Base-by-base conservation (phyloP, 2,113 vertebrate genomes). In the Ornithorhynchus anatinus region DNA sequence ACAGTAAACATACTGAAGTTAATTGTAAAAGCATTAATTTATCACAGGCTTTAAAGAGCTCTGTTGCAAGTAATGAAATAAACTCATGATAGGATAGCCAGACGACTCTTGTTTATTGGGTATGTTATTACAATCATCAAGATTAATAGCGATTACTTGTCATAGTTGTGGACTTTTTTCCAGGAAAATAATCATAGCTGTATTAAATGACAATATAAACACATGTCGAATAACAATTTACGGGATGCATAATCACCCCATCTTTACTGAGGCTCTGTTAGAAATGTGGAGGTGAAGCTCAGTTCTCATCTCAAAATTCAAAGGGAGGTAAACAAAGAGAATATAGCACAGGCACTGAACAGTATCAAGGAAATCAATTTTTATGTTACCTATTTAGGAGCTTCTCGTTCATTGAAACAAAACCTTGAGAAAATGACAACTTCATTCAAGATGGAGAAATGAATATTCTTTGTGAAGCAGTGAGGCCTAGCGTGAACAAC, bases 61-160 rank as follows among this genome's bases (percentile, higher is more conserved):
- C 29, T 81, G 79, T 84, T 76, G 69, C 85, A 78, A 85, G 77
- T 79, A 88, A 88, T 81, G 80, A 89, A 90, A 88, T 86, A 81
- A 85, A 72, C 69, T 84, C 35, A 7, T 58, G 77, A 89, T 20
- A 83, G 64, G 53, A 32, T 50, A 81, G 72, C 53, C 80, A 85
- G 66, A 74, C 73, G 75, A 45, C 67, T 88, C 66, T 64, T 86
- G 80, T 88, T 89, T 88, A 88, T 75, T 72, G 80, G 53, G 79
- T 75, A 60, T 59, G 79, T 88, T 86, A 85, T 87, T 85, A 84
- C 33, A 86, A 81, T 88, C 88, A 89, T 92, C 89, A 91, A 91
- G 82, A 91, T 82, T 76, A 88, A 87, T 86, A 88, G 84, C 65
- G 86, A 91, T 88, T 88, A 79, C 61, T 85, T 87, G 86, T 88